These are phyloP conservation scores for Agapornis roseicollis DNA, from an alignment of 2,113 vertebrate species.

Conservation along the genomic window DNA sequence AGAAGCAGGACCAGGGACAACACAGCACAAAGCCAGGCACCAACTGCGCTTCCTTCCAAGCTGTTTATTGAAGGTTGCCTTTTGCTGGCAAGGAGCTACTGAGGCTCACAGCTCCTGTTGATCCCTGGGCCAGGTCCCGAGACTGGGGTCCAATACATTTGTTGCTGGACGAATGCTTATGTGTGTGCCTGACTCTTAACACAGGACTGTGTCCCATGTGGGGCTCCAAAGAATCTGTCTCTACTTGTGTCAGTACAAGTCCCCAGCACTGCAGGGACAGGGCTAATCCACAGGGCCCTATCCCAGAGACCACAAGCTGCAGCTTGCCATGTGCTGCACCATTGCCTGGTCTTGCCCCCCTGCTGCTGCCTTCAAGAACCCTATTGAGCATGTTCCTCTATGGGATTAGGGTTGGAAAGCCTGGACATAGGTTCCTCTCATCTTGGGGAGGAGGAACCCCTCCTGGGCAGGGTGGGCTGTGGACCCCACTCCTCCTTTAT, in stretches of 20 bases:
- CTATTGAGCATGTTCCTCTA: not conserved
- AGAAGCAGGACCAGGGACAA: fast-evolving
- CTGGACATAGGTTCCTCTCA: fast-evolving
- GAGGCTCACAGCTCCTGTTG: not conserved
- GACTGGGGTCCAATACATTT: not conserved
- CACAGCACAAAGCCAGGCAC: not conserved
- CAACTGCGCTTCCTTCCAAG: not conserved
- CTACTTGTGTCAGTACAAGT: fast-evolving
- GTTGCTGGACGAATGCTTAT: not conserved
- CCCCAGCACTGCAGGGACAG: not conserved
- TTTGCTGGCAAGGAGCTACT: not conserved
- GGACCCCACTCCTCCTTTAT: too few relatives aligned
- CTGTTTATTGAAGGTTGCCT: not conserved
- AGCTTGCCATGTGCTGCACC: fast-evolving
- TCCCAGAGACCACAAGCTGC: not conserved
- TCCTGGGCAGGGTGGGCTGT: not conserved
- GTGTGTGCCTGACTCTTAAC: not conserved
- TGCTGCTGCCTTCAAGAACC: not conserved
- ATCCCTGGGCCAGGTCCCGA: not conserved
- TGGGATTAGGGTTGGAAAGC: not conserved
- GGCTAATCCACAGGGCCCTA: too few relatives aligned
- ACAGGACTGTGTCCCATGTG: not conserved
- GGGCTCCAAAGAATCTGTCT: not conserved
- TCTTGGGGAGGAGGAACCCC: not conserved
- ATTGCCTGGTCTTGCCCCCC: not conserved